These are phyloP conservation scores for Rhyzopertha dominica DNA, from an alignment of 1,140 invertebrate genomes.

Conservation along the genomic window DNA sequence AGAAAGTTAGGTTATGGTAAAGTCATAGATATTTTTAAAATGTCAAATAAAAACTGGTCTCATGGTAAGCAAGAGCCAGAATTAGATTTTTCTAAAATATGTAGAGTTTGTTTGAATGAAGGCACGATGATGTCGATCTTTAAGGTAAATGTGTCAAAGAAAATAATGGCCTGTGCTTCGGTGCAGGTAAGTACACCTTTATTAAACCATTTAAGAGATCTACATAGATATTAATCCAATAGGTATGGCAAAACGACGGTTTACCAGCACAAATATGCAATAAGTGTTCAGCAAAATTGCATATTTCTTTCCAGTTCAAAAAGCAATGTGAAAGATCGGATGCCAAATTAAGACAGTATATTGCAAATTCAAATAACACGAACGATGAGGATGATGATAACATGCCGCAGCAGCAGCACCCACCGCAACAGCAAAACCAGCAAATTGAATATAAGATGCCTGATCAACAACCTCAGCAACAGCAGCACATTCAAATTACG, in stretches of 20 bases:
- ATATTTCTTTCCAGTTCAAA: slow-evolving; percentile 47
- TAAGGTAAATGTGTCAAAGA: slow-evolving; percentile 46
- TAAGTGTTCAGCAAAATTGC: slow-evolving; percentile 46
- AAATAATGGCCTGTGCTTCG: slow-evolving; percentile 46
- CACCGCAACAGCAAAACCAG: slow-evolving; percentile 19
- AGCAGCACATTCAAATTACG: slow-evolving; percentile 16
- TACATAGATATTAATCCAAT: slow-evolving; percentile 12
- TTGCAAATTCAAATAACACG: slow-evolving; percentile 18
- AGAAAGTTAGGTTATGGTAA: not conserved
- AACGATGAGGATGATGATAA: slow-evolving; percentile 14
- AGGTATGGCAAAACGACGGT: slow-evolving; percentile 49
- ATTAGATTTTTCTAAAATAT: slow-evolving; percentile 43
- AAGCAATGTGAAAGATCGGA: slow-evolving; percentile 46
- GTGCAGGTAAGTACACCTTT: slow-evolving; percentile 45
- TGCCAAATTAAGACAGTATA: slow-evolving; percentile 40
- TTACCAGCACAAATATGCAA: slow-evolving; percentile 46
- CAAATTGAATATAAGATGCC: slow-evolving; percentile 16
- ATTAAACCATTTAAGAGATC: slow-evolving; percentile 3
- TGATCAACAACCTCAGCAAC: slow-evolving; percentile 17
- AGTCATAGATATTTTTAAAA: not conserved
- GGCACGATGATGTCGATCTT: slow-evolving; percentile 45
- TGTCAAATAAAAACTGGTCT: not conserved
- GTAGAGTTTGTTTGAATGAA: slow-evolving; percentile 43
- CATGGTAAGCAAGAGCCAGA: no score
- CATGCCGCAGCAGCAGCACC: slow-evolving; percentile 18